Evolutionary conservation across 2,113 vertebrate genomes (phyloP).

Genomic region (Cranoglanis bouderius): DNA sequence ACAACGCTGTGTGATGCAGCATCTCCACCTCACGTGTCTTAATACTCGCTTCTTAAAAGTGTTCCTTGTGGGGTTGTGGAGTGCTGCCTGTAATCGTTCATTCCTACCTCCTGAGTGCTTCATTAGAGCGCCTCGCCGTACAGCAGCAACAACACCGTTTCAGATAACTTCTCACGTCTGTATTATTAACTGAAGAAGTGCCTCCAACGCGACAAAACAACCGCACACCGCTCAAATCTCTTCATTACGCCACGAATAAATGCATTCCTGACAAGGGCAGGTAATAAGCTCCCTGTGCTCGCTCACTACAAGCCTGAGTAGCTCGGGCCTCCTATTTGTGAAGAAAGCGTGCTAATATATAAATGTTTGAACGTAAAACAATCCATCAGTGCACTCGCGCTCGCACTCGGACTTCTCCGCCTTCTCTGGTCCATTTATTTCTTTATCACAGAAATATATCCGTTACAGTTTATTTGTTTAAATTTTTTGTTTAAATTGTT

Average conservation of each 20-base stretch:
- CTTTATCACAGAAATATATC: neutral
- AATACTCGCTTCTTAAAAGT: neutral
- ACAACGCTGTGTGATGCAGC: neutral
- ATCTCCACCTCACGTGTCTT: neutral
- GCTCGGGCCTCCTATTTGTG: neutral
- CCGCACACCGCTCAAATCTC: neutral
- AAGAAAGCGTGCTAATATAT: neutral
- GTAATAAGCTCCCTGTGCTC: neutral
- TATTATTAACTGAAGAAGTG: slow-evolving; percentile 1
- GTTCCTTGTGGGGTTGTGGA: slow-evolving; percentile 23
- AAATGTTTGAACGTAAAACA: neutral
- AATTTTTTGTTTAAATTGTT: too few relatives aligned
- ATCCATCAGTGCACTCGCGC: neutral
- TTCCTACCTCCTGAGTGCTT: slow-evolving; percentile 18
- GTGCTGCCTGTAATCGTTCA: slow-evolving; percentile 6
- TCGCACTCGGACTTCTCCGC: neutral
- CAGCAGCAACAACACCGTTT: neutral
- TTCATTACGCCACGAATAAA: slow-evolving; percentile 9
- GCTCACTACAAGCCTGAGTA: neutral
- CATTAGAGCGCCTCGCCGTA: neutral
- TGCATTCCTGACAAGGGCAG: neutral
- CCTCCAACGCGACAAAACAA: neutral
- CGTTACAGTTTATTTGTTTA: too few relatives aligned
- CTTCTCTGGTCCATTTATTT: neutral
- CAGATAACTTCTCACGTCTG: neutral